Evolutionary conservation across 2,888 invertebrate genomes (phyloP).

Genomic region (Pecten maximus): DNA sequence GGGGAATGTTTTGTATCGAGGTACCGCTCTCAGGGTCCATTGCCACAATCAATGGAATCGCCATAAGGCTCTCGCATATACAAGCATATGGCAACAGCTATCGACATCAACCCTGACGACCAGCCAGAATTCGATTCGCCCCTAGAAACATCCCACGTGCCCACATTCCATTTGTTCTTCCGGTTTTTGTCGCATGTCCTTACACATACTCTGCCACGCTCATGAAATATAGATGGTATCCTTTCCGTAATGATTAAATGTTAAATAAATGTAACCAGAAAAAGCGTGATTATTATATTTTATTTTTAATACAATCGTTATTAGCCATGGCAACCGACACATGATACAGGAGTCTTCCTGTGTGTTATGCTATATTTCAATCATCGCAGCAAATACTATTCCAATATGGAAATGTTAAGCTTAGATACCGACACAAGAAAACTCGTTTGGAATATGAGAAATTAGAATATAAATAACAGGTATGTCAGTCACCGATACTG

Average conservation of each 20-base stretch:
- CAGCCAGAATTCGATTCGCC: not conserved
- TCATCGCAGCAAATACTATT: no score
- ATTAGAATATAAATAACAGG: not conserved
- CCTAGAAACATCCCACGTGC: conserved; percentile 19
- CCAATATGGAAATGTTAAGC: no score
- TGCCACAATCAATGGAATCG: not conserved
- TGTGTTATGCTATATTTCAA: no score
- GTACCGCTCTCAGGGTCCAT: not conserved
- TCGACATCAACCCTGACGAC: not conserved
- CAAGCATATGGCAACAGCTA: not conserved
- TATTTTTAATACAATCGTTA: no score
- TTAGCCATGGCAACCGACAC: not conserved
- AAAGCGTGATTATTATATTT: no score
- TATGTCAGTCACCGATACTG: no score
- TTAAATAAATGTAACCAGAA: no score
- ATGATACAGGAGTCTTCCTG: no score
- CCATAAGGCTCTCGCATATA: not conserved
- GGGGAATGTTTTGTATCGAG: not conserved
- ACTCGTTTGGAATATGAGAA: not conserved
- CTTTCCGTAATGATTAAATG: not conserved
- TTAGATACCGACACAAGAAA: no score
- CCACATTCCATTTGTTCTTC: not conserved
- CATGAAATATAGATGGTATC: not conserved
- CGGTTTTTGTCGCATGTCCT: not conserved
- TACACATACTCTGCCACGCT: not conserved